phyloP scores from a whole-genome alignment of 2,888 invertebrate genomes.

The Cerastoderma edule region DNA sequence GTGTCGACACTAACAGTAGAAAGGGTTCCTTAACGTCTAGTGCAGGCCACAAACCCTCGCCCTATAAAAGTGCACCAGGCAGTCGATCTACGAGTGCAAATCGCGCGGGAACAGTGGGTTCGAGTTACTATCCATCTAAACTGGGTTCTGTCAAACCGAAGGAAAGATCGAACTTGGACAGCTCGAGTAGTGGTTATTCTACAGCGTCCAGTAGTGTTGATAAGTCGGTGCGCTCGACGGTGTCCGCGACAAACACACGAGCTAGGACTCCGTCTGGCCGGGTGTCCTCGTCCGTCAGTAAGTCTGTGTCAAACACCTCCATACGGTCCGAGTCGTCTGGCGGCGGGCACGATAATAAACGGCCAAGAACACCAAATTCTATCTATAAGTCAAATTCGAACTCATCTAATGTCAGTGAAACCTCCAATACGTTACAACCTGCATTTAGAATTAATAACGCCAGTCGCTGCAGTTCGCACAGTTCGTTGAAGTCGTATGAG shows the following conservation, averaged over 20 bases:
- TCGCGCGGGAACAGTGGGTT: slow-evolving; percentile 25
- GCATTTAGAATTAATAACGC: slow-evolving; percentile 16
- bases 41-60: slow-evolving; percentile 31
- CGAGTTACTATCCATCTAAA: slow-evolving; percentile 14
- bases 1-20: slow-evolving; percentile 63
- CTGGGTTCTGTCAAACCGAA: background rate
- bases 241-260: slow-evolving; percentile 20
- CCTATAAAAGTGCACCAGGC: slow-evolving; percentile 44
- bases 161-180: slow-evolving; percentile 8
- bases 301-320: background rate
- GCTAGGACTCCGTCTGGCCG: slow-evolving; percentile 13
- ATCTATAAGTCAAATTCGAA: slow-evolving; percentile 53
- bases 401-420: slow-evolving; percentile 42
- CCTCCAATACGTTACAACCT: slow-evolving; percentile 15
- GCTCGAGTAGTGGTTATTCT: slow-evolving; percentile 54
- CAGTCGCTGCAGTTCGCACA: slow-evolving; percentile 54
- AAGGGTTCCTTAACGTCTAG: slow-evolving; percentile 30
- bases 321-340: background rate
- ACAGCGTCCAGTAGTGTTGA: slow-evolving; percentile 36
- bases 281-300: background rate
- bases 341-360: slow-evolving; percentile 29
- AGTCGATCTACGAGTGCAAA: slow-evolving; percentile 39
- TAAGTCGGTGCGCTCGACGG: slow-evolving; percentile 19
- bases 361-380: slow-evolving; percentile 58
- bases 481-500: slow-evolving; percentile 53